These are phyloP conservation scores for Clarias gariepinus DNA, from an alignment of 2,113 vertebrate species.

Conservation along the genomic window DNA sequence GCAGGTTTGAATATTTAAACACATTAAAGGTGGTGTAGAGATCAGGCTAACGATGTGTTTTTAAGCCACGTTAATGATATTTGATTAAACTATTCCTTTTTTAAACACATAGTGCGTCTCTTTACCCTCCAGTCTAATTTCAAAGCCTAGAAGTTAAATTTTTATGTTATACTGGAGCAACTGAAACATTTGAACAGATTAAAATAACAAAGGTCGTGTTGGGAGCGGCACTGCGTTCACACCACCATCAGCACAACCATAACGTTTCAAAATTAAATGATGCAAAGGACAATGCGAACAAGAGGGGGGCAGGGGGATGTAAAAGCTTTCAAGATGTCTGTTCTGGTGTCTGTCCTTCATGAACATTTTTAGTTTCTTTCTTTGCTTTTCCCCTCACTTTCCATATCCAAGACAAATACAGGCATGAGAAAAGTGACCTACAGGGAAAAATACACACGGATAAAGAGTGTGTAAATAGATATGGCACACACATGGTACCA, in stretches of 20 bases:
- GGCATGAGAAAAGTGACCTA: constrained; percentile 10
- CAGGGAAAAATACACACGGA: constrained; percentile 33
- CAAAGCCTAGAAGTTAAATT: neutral
- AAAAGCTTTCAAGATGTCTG: neutral
- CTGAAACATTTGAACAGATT: too few species aligned
- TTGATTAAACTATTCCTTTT: neutral
- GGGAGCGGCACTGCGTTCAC: neutral
- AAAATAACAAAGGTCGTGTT: neutral
- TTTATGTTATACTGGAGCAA: neutral
- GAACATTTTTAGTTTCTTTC: neutral
- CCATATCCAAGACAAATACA: constrained; percentile 44
- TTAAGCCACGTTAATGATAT: neutral
- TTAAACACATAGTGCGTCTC: neutral
- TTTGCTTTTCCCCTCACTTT: neutral
- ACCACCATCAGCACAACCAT: neutral
- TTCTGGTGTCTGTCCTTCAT: neutral
- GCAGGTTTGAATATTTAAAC: neutral
- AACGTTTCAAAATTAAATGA: neutral
- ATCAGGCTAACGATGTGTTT: neutral
- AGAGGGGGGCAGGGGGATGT: too few species aligned
- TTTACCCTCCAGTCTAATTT: neutral
- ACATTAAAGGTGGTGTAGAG: neutral
- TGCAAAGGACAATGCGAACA: neutral
- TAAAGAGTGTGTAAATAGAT: neutral
- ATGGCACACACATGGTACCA: neutral